Percentiles rank a stretch among this genome's conserved stretches.
phyloP scores from a whole-genome alignment of 1,140 invertebrate genomes.

The Paraescarpia echinospica region DNA sequence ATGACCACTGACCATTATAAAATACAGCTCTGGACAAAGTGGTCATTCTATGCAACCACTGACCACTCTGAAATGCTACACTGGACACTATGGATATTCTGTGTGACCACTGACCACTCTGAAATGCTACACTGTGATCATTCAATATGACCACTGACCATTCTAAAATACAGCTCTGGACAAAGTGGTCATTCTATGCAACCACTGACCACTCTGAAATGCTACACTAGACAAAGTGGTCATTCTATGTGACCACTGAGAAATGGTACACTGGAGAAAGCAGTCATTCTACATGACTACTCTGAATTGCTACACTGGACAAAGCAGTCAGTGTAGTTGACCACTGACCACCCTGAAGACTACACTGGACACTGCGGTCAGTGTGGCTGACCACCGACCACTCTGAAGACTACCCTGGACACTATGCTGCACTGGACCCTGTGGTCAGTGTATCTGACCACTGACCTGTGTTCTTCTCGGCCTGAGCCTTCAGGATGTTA shows the following conservation, averaged over 20 bases:
- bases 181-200: neutral
- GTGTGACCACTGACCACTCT: too few species aligned
- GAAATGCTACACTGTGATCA: neutral
- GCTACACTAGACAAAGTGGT: neutral
- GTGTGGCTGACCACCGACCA: neutral
- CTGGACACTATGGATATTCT: neutral
- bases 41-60: neutral
- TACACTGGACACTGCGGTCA: neutral
- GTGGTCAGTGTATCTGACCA: neutral
- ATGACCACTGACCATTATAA: too few species aligned
- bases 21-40: neutral
- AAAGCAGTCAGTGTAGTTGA: neutral
- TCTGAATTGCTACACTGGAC: neutral
- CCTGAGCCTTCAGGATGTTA: constrained; percentile 86
- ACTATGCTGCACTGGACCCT: neutral
- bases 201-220: neutral
- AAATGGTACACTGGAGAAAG: neutral
- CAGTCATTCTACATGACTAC: too few species aligned
- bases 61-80: neutral
- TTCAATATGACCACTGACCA: too few species aligned
- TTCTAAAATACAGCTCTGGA: neutral
- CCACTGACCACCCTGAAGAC: neutral
- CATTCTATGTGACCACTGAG: too few species aligned
- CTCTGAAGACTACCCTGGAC: neutral
- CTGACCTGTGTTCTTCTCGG: constrained; percentile 32